Evolutionary conservation across 2,888 invertebrate species (phyloP).

Genomic region (Pogonocherus hispidulus): DNA sequence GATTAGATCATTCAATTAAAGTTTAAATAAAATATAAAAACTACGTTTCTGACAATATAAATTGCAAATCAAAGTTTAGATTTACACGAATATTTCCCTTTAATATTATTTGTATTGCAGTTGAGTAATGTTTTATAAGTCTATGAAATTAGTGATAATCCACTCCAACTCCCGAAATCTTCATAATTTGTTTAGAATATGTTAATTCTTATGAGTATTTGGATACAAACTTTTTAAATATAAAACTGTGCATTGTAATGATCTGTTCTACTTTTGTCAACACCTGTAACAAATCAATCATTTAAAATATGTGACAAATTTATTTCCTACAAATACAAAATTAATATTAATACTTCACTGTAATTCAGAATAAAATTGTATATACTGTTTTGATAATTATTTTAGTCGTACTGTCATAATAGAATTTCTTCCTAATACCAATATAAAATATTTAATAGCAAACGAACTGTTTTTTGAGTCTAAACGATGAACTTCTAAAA

Average conservation of each 20-base stretch:
- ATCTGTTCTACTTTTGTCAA: background rate
- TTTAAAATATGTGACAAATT: background rate
- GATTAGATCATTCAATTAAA: slow-evolving; percentile 51
- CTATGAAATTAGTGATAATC: background rate
- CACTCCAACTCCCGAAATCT: no score
- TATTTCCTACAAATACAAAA: background rate
- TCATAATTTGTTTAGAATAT: no score
- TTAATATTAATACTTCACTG: background rate
- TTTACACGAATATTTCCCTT: background rate
- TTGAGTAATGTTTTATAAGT: background rate
- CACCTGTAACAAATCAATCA: background rate
- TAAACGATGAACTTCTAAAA: no score
- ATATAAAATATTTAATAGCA: no score
- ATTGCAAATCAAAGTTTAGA: slow-evolving; percentile 54
- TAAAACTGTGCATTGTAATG: background rate
- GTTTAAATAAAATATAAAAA: slow-evolving; percentile 55
- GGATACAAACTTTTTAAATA: background rate
- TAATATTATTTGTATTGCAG: background rate
- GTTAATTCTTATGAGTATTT: no score
- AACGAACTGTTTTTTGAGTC: no score
- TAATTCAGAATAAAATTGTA: background rate
- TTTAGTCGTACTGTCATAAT: no score
- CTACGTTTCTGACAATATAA: slow-evolving; percentile 57
- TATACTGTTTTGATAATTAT: background rate
- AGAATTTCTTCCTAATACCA: no score